Base-by-base conservation (phyloP, 2,113 vertebrate genomes). In the Calyptomena viridis region DNA sequence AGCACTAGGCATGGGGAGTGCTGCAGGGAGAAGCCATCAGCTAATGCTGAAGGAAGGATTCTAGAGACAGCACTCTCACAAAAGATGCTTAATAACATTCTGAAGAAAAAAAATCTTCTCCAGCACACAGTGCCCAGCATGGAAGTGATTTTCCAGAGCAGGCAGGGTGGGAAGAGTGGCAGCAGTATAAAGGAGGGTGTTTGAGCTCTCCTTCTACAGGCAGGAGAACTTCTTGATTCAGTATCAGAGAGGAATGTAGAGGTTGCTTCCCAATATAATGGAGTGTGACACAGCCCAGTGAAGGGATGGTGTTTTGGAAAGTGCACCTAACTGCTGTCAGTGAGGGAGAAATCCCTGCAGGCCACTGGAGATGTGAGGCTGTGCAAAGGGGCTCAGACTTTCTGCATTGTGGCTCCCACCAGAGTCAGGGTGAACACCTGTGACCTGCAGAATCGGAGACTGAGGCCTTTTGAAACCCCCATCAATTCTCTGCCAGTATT, bases 1-100 rank as follows among this genome's bases (percentile, higher is more conserved):
- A 94, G 94, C 89, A 49, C 67, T 46, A 69, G 84, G 84, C 68
- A 81, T 37, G 42, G 49, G 64, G 73, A 89, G 63, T 40, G 59
- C 35, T 80, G 21, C 44, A 52, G 55, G 76, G 42, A 75, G 56
- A 82, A 84, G 69, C 73, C 56, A 44, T 28, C 47, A 53, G 68
- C 68, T 64, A 23, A 25, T 0, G 15, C 71, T 69, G 58, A 52
- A 79, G 88, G 78, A 69, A 73, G n/a, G 40, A 30, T 83, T 90
- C 49, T 44, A 39, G 39, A 56, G 37, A 66, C 2, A 50, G 44
- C 35, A 39, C 0, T 0, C 52, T 35, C 63, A 53, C 60, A 22
- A 63, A 64, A 35, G 40, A 13, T 30, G 40, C 10, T 58, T 84
- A 71, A 46, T 64, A 73, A 33, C 14, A 46, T 74, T 50, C 50